Evolutionary conservation across 2,888 invertebrate species (phyloP).

Genomic region (Drosophila nr. perissopoda): DNA sequence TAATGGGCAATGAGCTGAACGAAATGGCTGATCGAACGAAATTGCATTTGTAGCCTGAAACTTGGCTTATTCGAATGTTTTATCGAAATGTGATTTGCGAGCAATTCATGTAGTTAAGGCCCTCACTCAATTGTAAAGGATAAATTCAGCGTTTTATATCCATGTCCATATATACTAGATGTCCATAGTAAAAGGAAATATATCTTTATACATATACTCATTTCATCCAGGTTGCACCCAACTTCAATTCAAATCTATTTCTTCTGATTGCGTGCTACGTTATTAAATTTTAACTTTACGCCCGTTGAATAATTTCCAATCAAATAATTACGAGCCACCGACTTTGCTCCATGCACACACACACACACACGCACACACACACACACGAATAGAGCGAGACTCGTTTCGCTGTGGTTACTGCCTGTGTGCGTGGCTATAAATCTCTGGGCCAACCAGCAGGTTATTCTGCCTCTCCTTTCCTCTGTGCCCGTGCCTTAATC

Average conservation of each 20-base stretch:
- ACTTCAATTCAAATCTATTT: conserved; percentile 43
- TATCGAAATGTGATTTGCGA: conserved; percentile 20
- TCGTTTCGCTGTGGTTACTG: conserved; percentile 30
- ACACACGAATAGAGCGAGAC: neutral
- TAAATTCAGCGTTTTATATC: neutral
- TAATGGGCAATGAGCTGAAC: conserved; percentile 19
- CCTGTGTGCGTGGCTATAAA: conserved; percentile 63
- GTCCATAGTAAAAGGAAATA: neutral
- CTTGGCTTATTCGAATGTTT: conserved; percentile 8
- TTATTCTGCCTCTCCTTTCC: conserved; percentile 4
- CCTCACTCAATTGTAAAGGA: neutral
- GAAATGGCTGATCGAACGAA: neutral
- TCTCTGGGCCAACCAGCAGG: conserved; percentile 58
- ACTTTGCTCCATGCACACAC: conserved; percentile 31
- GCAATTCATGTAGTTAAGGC: neutral
- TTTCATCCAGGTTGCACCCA: conserved; percentile 4
- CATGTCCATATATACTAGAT: neutral
- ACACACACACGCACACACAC: neutral
- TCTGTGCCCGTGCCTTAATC: conserved; percentile 36
- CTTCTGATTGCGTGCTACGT: conserved; percentile 52
- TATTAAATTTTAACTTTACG: conserved; percentile 69
- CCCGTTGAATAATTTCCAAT: conserved; percentile 71
- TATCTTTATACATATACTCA: conserved; percentile 10
- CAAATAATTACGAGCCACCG: conserved; percentile 68
- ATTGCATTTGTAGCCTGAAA: conserved; percentile 16